These are phyloP conservation scores for Trichonephila inaurata DNA, from an alignment of 1,140 invertebrate species.

Conservation along the genomic window DNA sequence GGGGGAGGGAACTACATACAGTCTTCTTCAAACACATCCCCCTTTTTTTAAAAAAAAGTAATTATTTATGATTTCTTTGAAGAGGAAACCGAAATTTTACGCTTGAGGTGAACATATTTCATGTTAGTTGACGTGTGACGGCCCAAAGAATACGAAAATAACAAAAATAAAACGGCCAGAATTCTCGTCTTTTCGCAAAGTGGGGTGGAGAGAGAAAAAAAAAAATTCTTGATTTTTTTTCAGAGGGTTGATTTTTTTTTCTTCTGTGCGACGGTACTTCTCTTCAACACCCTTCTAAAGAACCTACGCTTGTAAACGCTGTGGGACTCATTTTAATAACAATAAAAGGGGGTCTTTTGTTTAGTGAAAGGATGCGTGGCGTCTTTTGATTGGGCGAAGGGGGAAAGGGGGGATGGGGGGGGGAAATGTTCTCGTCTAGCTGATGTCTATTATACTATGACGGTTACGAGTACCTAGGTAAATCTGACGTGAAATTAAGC, in stretches of 20 bases:
- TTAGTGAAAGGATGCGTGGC: conserved; percentile 58
- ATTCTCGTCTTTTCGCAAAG: conserved; percentile 12
- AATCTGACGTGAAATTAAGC: neutral
- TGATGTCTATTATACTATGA: conserved; percentile 44
- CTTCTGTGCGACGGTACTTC: neutral
- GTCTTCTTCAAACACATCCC: conserved; percentile 25
- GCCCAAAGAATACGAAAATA: conserved; percentile 30
- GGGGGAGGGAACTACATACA: neutral
- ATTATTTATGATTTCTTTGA: conserved; percentile 76
- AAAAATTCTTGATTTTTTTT: neutral
- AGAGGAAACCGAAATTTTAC: conserved; percentile 73
- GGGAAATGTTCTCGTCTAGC: neutral
- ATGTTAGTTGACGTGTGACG: conserved; percentile 51
- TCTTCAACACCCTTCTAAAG: neutral
- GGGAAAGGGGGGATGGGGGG: too few species aligned
- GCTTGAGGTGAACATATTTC: conserved; percentile 65
- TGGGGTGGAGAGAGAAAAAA: conserved; percentile 8
- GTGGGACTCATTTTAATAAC: conserved; percentile 69
- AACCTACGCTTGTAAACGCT: conserved; percentile 43
- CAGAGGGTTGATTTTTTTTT: neutral
- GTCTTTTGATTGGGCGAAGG: neutral
- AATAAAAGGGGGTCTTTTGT: conserved; percentile 59
- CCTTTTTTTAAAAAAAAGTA: conserved; percentile 46
- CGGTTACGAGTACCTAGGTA: neutral
- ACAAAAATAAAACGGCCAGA: conserved; percentile 33